Evolutionary conservation across 2,113 vertebrate genomes (phyloP), one percentile per base, ranked within the genome.

Genomic region (Thunnus maccoyii): DNA sequence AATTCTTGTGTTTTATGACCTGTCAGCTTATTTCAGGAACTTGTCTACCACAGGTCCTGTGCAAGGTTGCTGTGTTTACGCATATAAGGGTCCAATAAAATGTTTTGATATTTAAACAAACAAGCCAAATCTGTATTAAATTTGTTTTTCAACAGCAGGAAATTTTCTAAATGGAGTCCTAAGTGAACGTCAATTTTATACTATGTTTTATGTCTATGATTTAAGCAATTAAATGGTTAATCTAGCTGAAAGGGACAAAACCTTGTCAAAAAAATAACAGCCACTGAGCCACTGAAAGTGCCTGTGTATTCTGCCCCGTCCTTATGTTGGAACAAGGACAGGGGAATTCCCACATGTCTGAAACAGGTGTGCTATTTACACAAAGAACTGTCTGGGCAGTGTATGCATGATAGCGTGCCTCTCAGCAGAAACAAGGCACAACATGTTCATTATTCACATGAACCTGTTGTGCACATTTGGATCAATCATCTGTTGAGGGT

Each of bases 1-100:
- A 51, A 54, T 36, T 62, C 0, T 57, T 77, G 14, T 32, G 47
- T 74, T 89, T 86, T 88, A 92, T 85, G 70, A 69, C 60, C 36
- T 68, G 79, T 86, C 78, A 57, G 20, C 73, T 84, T 75, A 62
- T 91, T 87, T 86, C 25, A 63, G 71, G 72, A 86, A 76, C 58
- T 8, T 64, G 11, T 67, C 60, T 18, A 71, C n/a, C 5, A 68
- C 57, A 50, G 64, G 69, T 81, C 76, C 88, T 13, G 16, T 85
- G 67, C 54, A 69, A 22, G 61, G 32, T 25, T 52, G 60, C 25
- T 51, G 54, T 72, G 58, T 86, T 76, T 76, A 67, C 73, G 72
- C 36, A 55, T 36, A 11, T 25, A 14, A 36, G 14, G 12, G 8
- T 36, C 55, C 27, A 75, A 55, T 71, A 48, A 57, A 70, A 70